Evolutionary conservation across 2,888 invertebrate species (phyloP).

Genomic region (Macrophya alboannulata): DNA sequence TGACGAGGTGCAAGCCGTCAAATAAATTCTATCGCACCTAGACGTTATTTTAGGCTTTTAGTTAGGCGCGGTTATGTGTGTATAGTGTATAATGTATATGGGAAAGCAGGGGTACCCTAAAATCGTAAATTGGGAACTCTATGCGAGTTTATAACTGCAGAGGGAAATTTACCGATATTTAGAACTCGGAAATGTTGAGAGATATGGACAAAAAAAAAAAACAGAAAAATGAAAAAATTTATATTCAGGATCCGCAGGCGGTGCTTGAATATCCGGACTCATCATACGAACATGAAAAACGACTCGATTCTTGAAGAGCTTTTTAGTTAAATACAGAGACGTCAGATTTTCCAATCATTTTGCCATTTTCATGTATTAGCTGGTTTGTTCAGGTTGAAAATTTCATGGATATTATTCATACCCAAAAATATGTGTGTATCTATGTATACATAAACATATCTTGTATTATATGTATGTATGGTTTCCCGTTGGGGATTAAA

Average conservation of each 20-base stretch:
- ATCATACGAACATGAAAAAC: background rate
- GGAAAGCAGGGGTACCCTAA: background rate
- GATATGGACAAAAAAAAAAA: background rate
- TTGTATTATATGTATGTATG: no score
- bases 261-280: background rate
- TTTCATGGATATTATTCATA: background rate
- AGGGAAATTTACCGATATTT: background rate
- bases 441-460: background rate
- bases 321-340: background rate
- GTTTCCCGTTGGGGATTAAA: background rate
- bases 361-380: background rate
- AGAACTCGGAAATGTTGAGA: background rate
- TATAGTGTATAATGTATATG: background rate
- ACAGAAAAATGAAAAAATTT: background rate
- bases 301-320: background rate
- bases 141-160: background rate
- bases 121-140: slow-evolving; percentile 14
- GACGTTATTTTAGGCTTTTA: slow-evolving; percentile 35
- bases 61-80: background rate
- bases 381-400: background rate
- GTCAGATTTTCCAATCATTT: background rate
- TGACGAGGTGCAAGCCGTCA: slow-evolving; percentile 38
- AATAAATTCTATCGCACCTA: slow-evolving; percentile 40
- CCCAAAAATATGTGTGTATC: no score
- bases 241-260: background rate